Evolutionary conservation across 2,888 invertebrate genomes (phyloP).

Genomic region (Ectropis crepuscularia): DNA sequence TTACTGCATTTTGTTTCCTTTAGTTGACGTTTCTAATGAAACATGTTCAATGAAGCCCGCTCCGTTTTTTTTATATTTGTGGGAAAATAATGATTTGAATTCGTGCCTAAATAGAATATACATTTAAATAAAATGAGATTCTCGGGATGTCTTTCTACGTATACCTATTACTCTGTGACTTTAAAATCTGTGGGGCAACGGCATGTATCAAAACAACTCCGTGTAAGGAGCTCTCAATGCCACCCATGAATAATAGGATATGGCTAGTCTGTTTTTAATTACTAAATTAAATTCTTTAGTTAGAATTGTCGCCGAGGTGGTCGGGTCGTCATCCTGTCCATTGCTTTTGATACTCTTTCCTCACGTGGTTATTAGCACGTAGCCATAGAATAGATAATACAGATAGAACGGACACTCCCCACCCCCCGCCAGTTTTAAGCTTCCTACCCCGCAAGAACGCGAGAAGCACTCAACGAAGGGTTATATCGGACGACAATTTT

Average conservation of each 20-base stretch:
- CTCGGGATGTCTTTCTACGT: background rate
- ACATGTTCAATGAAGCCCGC: too few relatives aligned
- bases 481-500: too few relatives aligned
- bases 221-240: conserved; percentile 66
- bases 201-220: conserved; percentile 72
- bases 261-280: conserved; percentile 60
- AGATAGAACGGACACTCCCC: too few relatives aligned
- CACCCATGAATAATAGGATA: conserved; percentile 41
- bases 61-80: too few relatives aligned
- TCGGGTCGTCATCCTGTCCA: conserved; percentile 36
- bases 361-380: conserved; percentile 20
- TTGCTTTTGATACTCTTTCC: conserved; percentile 28
- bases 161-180: conserved; percentile 28
- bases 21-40: too few relatives aligned
- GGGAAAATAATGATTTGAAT: background rate
- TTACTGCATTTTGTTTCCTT: too few relatives aligned
- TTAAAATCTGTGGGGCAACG: conserved; percentile 59
- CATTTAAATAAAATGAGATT: background rate
- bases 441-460: too few relatives aligned
- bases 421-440: too few relatives aligned
- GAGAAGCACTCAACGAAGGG: too few relatives aligned
- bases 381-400: too few relatives aligned
- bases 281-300: conserved; percentile 43
- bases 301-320: conserved; percentile 41
- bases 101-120: too few relatives aligned